phyloP scores from a whole-genome alignment of 2,888 invertebrate species.

The Papilio elwesi region DNA sequence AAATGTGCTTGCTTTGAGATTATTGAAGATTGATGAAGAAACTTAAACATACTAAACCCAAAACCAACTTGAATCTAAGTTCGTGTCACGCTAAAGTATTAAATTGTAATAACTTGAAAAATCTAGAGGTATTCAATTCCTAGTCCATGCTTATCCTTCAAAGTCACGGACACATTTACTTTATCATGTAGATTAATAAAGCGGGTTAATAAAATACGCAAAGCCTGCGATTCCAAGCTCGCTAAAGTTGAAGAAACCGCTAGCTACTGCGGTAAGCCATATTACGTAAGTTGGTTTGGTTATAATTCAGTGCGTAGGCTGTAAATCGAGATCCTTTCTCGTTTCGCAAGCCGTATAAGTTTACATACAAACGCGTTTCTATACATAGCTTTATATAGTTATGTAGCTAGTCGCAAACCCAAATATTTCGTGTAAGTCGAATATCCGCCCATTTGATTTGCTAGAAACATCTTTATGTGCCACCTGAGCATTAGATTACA shows the following conservation, averaged over 20 bases:
- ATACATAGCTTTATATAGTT: not conserved
- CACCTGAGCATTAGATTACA: slow-evolving; percentile 2
- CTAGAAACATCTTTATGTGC: not conserved
- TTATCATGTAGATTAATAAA: too few relatives aligned
- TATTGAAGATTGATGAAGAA: too few relatives aligned
- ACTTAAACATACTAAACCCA: too few relatives aligned
- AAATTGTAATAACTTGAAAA: too few relatives aligned
- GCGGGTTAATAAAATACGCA: too few relatives aligned
- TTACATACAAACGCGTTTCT: slow-evolving; percentile 7
- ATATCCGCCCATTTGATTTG: not conserved
- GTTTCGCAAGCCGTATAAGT: slow-evolving; percentile 25
- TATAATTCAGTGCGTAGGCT: slow-evolving; percentile 17
- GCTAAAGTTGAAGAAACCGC: not conserved
- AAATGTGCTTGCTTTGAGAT: too few relatives aligned
- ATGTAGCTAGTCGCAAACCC: not conserved
- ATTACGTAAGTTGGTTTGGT: slow-evolving; percentile 3
- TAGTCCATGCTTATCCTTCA: too few relatives aligned
- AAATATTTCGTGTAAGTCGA: not conserved
- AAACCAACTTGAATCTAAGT: too few relatives aligned
- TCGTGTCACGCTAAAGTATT: too few relatives aligned
- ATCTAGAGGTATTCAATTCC: not conserved
- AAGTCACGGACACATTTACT: too few relatives aligned
- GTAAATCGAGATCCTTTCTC: slow-evolving; percentile 17
- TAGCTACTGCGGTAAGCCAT: not conserved
- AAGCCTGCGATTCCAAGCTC: not conserved